Evolutionary conservation across 2,888 invertebrate species (phyloP).

Genomic region (Pseudoips prasinana): DNA sequence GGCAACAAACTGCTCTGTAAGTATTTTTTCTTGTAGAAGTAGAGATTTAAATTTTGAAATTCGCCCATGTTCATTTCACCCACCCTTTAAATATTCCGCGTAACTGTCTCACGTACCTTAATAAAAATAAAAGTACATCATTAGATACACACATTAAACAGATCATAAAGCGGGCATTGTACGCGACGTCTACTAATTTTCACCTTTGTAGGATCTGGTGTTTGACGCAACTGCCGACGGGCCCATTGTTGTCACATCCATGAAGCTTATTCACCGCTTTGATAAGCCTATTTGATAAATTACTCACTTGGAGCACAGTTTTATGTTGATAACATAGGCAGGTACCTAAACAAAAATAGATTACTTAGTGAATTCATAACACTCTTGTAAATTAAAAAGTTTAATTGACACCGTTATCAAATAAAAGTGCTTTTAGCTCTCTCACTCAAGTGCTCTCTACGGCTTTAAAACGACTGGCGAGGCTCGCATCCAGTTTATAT

Average conservation of each 20-base stretch:
- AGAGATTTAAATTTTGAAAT: too few species aligned
- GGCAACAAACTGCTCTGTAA: too few species aligned
- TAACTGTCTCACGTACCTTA: too few species aligned
- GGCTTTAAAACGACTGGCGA: too few species aligned
- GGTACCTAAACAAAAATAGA: background rate
- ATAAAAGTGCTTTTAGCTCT: too few species aligned
- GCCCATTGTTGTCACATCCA: slow-evolving; percentile 52
- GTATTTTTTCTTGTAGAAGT: too few species aligned
- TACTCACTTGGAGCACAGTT: slow-evolving; percentile 34
- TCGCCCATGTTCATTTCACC: too few species aligned
- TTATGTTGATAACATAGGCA: background rate
- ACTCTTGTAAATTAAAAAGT: too few species aligned
- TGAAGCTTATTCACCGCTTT: slow-evolving; percentile 44
- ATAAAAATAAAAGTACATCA: background rate
- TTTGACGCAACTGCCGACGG: slow-evolving; percentile 35
- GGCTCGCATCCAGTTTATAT: too few species aligned
- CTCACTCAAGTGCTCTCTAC: too few species aligned
- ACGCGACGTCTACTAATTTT: slow-evolving; percentile 34
- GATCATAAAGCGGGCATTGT: slow-evolving; percentile 24
- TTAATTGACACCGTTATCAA: too few species aligned
- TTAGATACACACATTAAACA: slow-evolving; percentile 16
- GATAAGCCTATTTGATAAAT: slow-evolving; percentile 52
- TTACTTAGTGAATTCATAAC: background rate
- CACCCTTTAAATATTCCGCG: too few species aligned
- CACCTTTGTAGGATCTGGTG: slow-evolving; percentile 36